Base-by-base conservation (phyloP, 2,888 invertebrate genomes). In the Scrobipalpa costella region DNA sequence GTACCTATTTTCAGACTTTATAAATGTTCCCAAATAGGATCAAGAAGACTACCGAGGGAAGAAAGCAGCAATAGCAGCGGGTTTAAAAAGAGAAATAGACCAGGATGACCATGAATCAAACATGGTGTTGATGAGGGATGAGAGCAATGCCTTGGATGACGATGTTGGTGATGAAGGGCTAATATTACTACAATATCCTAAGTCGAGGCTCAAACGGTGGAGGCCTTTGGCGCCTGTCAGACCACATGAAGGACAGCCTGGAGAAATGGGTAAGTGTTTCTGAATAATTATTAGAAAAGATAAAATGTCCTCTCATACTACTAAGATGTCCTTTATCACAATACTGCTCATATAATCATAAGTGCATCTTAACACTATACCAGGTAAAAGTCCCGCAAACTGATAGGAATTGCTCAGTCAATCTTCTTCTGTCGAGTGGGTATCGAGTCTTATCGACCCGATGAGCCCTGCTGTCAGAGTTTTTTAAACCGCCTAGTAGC, bases 261-360 rank as follows among this genome's bases (percentile, higher is more conserved):
- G 99, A 50, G 99, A 99, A 91, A 93, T 95, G 93, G 99, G 99
- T 74, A 92, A 88, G 83, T 61, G 2, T 57, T 34, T 34, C 40
- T 40, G n/a, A n/a, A n/a, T n/a, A n/a, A n/a, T n/a, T n/a, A n/a
- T n/a, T n/a, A n/a, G n/a, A n/a, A n/a, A n/a, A n/a, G n/a, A n/a
- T n/a, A n/a, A n/a, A n/a, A n/a, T n/a, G n/a, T n/a, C n/a, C n/a
- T n/a, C n/a, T n/a, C n/a, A n/a, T n/a, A n/a, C n/a, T n/a, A n/a
- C n/a, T n/a, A n/a, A n/a, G n/a, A n/a, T n/a, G n/a, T n/a, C n/a
- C n/a, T n/a, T n/a, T n/a, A n/a, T n/a, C n/a, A n/a, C n/a, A n/a
- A n/a, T n/a, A n/a, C n/a, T n/a, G n/a, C n/a, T n/a, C n/a, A n/a
- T n/a, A n/a, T n/a, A n/a, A n/a, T n/a, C n/a, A n/a, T n/a, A n/a